A percentile compares a stretch with the other conserved stretches of the same genome.
Evolutionary conservation across 2,797 vertebrate genomes (phyloP).

Genomic region (Ptychadena robeensis): DNA sequence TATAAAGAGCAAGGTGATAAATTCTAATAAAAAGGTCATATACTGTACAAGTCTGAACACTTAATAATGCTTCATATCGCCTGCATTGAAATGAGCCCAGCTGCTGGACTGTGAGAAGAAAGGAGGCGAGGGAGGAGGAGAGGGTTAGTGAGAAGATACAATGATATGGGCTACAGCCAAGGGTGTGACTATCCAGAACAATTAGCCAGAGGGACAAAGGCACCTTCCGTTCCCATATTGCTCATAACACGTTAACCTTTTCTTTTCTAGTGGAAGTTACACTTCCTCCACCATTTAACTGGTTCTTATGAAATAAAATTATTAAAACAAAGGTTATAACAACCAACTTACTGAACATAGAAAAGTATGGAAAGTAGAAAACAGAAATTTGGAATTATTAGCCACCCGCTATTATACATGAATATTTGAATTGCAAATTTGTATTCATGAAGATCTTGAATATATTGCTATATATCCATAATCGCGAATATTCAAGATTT

Average conservation of each 20-base stretch:
- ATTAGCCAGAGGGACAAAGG: conserved; percentile 55
- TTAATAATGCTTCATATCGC: conserved; percentile 17
- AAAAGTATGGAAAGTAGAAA: background rate
- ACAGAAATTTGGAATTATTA: no score
- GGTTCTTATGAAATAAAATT: background rate
- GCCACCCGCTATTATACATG: no score
- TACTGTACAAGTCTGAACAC: conserved; percentile 42
- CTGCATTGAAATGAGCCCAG: conserved; percentile 29
- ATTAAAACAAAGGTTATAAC: background rate
- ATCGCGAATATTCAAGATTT: no score
- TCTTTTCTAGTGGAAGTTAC: conserved; percentile 21
- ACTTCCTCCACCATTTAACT: conserved; percentile 1
- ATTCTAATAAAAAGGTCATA: conserved; percentile 46
- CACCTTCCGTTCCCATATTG: conserved; percentile 61
- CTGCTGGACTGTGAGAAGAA: conserved; percentile 45
- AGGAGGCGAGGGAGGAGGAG: conserved; percentile 42
- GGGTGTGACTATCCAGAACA: conserved; percentile 58
- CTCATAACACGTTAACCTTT: conserved; percentile 55
- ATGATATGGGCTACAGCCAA: conserved; percentile 60
- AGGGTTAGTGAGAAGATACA: conserved; percentile 43
- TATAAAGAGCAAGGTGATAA: background rate
- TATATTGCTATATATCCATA: no score
- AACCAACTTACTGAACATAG: background rate
- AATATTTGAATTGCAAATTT: no score
- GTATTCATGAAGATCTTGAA: no score